These are phyloP conservation scores for Lagorchestes hirsutus DNA, from an alignment of 2,797 vertebrate species.

Conservation along the genomic window DNA sequence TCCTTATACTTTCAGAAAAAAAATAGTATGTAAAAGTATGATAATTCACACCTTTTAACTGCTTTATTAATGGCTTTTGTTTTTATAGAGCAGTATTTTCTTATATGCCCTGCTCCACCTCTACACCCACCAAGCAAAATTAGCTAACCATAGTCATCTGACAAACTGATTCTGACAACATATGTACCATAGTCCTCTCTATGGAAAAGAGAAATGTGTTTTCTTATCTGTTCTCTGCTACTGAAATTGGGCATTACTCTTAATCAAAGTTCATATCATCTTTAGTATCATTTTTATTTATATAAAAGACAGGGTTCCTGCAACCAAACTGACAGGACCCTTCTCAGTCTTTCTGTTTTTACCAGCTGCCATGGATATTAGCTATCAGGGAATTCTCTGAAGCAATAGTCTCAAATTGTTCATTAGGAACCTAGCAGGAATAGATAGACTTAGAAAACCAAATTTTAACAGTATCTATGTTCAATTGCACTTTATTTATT, in stretches of 20 bases:
- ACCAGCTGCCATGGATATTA: not conserved
- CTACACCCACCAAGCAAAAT: not conserved
- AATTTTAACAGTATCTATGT: not conserved
- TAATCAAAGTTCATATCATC: not conserved
- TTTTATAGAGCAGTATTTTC: not conserved
- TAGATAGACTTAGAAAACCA: not conserved
- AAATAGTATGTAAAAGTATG: not conserved
- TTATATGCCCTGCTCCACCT: not conserved
- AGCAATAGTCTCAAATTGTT: not conserved
- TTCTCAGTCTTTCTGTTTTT: not conserved
- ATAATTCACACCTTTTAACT: not conserved
- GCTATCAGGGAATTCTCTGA: not conserved
- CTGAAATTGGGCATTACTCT: not conserved
- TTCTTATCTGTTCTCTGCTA: not conserved
- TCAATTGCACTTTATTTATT: not conserved
- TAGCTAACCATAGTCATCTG: not conserved
- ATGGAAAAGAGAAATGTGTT: not conserved
- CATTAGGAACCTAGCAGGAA: not conserved
- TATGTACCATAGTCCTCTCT: not conserved
- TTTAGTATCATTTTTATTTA: not conserved
- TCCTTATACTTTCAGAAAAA: not conserved
- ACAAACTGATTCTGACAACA: not conserved
- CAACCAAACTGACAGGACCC: not conserved
- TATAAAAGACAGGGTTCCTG: not conserved
- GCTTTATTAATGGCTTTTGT: not conserved